These are phyloP conservation scores for Atopsyche davidsoni DNA, from an alignment of 1,140 invertebrate species.

Conservation along the genomic window DNA sequence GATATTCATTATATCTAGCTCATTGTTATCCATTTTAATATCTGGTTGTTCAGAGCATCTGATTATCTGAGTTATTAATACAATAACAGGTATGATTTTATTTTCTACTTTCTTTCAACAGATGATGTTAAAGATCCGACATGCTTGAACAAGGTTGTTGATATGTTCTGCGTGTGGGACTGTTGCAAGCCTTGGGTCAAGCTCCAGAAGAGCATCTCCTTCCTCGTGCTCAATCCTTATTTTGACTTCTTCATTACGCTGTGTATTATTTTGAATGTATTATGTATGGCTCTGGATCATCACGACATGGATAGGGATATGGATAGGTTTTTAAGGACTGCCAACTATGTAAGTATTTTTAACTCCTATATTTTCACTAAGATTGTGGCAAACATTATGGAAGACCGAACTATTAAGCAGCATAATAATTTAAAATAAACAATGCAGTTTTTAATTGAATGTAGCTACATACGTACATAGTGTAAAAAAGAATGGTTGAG, in stretches of 20 bases:
- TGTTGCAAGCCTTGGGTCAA: conserved; percentile 77
- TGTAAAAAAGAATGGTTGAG: too few relatives aligned
- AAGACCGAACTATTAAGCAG: too few relatives aligned
- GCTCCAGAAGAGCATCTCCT: conserved; percentile 69
- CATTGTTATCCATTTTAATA: too few relatives aligned
- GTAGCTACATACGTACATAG: too few relatives aligned
- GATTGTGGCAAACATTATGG: too few relatives aligned
- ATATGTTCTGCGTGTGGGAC: conserved; percentile 87
- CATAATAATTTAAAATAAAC: too few relatives aligned
- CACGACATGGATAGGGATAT: conserved; percentile 76
- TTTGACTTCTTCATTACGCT: conserved; percentile 91
- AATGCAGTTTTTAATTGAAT: too few relatives aligned
- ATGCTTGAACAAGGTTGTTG: conserved; percentile 68
- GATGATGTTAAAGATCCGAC: conserved; percentile 72
- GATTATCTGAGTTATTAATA: too few relatives aligned
- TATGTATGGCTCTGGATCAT: conserved; percentile 91
- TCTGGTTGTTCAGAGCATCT: too few relatives aligned
- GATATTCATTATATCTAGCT: too few relatives aligned
- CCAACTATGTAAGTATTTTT: conserved; percentile 77
- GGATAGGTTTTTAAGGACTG: conserved; percentile 65
- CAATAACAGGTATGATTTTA: conserved; percentile 60
- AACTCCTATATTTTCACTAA: too few relatives aligned
- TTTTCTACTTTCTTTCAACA: conserved; percentile 74
- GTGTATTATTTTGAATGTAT: conserved; percentile 88
- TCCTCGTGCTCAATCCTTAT: conserved; percentile 89